Evolutionary conservation across 2,113 vertebrate genomes (phyloP).

Genomic region (Hippocampus guttulatus): DNA sequence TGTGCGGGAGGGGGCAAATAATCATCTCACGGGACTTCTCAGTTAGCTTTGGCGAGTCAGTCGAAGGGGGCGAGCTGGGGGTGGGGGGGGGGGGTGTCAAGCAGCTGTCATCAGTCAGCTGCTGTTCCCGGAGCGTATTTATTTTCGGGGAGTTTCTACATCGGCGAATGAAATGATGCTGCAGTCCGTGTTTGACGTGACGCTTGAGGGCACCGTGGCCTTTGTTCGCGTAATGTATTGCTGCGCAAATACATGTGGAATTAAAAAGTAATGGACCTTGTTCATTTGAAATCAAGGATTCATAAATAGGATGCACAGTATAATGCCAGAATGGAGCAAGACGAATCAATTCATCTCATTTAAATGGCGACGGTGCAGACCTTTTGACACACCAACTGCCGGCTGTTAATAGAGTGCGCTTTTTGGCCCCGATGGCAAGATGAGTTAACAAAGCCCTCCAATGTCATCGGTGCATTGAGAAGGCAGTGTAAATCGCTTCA

Average conservation of each 20-base stretch:
- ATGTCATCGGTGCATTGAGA: too few relatives aligned
- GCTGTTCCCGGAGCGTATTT: conserved; percentile 33
- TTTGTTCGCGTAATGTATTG: neutral
- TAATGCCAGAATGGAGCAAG: too few relatives aligned
- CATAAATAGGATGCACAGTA: too few relatives aligned
- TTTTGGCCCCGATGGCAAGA: too few relatives aligned
- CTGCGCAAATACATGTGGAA: neutral
- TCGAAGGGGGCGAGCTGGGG: neutral
- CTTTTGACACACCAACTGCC: too few relatives aligned
- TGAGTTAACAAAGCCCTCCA: too few relatives aligned
- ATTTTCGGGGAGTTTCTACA: conserved; percentile 36
- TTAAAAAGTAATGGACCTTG: neutral
- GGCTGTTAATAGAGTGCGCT: too few relatives aligned
- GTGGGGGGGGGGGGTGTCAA: neutral
- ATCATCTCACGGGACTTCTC: conserved; percentile 17
- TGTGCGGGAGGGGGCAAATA: conserved; percentile 17
- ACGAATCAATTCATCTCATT: too few relatives aligned
- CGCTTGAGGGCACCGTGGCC: neutral
- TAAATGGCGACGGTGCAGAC: too few relatives aligned
- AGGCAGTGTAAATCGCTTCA: too few relatives aligned
- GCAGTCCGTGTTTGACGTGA: conserved; percentile 4
- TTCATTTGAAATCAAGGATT: neutral
- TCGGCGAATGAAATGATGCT: conserved; percentile 7
- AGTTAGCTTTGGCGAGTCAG: conserved; percentile 11
- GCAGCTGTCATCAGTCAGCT: conserved; percentile 25